phyloP scores from a whole-genome alignment of 2,888 invertebrate genomes.

The Holacanthella duospinosa region DNA sequence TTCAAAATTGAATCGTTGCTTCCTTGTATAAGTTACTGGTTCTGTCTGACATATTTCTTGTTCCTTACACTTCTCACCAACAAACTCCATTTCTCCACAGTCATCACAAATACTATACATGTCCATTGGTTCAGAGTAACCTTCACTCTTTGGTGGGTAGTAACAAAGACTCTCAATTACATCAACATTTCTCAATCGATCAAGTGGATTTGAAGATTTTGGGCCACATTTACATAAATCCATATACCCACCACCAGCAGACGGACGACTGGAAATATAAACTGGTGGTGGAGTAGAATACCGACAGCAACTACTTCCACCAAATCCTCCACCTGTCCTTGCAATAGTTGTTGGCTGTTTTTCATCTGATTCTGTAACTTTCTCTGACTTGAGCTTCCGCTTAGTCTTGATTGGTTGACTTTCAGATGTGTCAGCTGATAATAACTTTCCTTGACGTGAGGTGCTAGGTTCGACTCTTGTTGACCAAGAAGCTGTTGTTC shows the following conservation, averaged over 20 bases:
- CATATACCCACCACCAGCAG: not conserved
- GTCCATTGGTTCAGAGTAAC: constrained; percentile 10
- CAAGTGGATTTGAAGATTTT: constrained; percentile 7
- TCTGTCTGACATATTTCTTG: constrained; percentile 12
- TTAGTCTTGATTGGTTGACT: no score
- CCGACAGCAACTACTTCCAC: not conserved
- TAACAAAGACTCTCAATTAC: constrained; percentile 30
- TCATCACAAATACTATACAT: constrained; percentile 21
- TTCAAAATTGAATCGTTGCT: constrained; percentile 30
- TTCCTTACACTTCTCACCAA: constrained; percentile 1
- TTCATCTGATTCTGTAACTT: no score
- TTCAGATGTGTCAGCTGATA: no score
- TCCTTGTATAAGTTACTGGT: constrained; percentile 29
- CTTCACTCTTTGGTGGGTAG: constrained; percentile 14
- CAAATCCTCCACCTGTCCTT: not conserved
- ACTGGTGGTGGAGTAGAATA: not conserved
- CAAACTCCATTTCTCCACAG: constrained; percentile 27
- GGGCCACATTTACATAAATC: not conserved
- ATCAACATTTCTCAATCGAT: constrained; percentile 28
- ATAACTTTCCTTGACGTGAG: no score
- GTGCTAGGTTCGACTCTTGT: no score
- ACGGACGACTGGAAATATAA: not conserved
- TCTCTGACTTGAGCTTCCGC: no score
- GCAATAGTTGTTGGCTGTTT: not conserved
- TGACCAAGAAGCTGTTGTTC: no score